Evolutionary conservation across 2,113 vertebrate species (phyloP).

Genomic region (Pollachius pollachius): DNA sequence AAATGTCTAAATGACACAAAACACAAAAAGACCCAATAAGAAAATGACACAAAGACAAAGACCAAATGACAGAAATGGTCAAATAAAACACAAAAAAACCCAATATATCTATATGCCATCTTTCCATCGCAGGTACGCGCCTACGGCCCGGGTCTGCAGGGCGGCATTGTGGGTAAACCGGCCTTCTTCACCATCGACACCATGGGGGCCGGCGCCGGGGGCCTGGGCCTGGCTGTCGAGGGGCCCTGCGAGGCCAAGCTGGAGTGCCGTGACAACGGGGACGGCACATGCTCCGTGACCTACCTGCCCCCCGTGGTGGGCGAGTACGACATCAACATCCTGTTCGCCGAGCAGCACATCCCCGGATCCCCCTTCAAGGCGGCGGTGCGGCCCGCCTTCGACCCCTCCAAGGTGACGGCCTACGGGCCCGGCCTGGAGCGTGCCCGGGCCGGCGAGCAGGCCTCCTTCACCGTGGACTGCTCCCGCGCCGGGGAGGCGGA

Average conservation of each 20-base stretch:
- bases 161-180: constrained; percentile 82
- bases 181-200: constrained; percentile 91
- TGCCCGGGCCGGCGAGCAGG: constrained; percentile 80
- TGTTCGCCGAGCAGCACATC: constrained; percentile 86
- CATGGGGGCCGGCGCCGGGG: constrained; percentile 86
- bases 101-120: background rate
- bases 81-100: too few species aligned
- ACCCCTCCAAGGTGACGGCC: constrained; percentile 86
- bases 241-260: constrained; percentile 91
- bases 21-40: too few species aligned
- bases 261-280: constrained; percentile 89
- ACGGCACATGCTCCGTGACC: constrained; percentile 86
- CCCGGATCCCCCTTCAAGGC: constrained; percentile 92
- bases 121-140: constrained; percentile 79
- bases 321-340: constrained; percentile 88
- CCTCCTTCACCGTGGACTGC: constrained; percentile 90
- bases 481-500: constrained; percentile 84
- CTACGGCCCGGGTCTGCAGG: constrained; percentile 85
- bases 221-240: constrained; percentile 86
- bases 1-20: too few species aligned
- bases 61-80: too few species aligned
- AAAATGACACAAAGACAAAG: too few species aligned
- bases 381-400: constrained; percentile 75
- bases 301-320: constrained; percentile 88
- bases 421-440: constrained; percentile 86